Evolutionary conservation across 1,140 invertebrate species (phyloP).

Genomic region (Leptopilina clavipes): DNA sequence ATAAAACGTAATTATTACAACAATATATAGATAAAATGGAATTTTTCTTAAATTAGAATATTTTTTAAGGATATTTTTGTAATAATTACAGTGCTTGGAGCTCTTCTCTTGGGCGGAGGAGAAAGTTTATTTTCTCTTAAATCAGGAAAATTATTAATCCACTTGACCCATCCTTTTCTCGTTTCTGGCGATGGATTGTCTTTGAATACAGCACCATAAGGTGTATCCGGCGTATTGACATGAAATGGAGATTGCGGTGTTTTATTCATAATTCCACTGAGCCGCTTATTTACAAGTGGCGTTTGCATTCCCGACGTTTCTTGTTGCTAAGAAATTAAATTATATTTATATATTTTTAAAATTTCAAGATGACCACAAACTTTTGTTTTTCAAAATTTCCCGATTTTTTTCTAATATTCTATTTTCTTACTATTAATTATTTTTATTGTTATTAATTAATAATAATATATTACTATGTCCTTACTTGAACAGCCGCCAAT

Average conservation of each 20-base stretch:
- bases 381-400: too few species aligned
- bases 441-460: too few species aligned
- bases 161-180: slow-evolving; percentile 74
- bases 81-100: slow-evolving; percentile 70
- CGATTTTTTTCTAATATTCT: too few species aligned
- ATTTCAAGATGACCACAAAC: too few species aligned
- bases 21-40: neutral
- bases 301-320: slow-evolving; percentile 52
- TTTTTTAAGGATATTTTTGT: too few species aligned
- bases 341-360: too few species aligned
- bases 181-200: slow-evolving; percentile 74
- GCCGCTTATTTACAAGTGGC: slow-evolving; percentile 65
- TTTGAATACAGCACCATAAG: slow-evolving; percentile 73
- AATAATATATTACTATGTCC: too few species aligned
- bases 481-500: slow-evolving; percentile 3
- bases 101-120: slow-evolving; percentile 63
- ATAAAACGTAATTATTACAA: neutral
- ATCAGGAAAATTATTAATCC: slow-evolving; percentile 73
- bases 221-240: slow-evolving; percentile 76
- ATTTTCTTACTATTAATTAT: too few species aligned
- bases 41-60: too few species aligned
- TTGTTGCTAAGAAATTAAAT: slow-evolving; percentile 34
- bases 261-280: slow-evolving; percentile 56
- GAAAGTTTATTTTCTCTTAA: slow-evolving; percentile 58
- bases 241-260: slow-evolving; percentile 66